Evolutionary conservation across 2,113 vertebrate genomes (phyloP).

Genomic region (Phaetusa simplex): DNA sequence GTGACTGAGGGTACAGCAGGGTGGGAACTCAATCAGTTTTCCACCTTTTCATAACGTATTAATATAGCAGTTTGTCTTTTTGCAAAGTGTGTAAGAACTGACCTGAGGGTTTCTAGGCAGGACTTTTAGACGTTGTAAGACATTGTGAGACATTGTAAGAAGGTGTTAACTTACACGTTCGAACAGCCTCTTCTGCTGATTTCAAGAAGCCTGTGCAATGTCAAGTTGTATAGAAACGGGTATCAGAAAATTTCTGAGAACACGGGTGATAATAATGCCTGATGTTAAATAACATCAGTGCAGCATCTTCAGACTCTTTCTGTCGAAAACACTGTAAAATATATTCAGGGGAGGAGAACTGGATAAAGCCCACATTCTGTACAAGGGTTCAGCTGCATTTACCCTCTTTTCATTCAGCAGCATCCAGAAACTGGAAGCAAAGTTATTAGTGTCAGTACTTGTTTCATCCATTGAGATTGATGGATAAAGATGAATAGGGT

Average conservation of each 20-base stretch:
- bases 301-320: neutral
- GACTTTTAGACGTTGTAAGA: neutral
- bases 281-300: neutral
- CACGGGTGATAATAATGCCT: neutral
- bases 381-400: neutral
- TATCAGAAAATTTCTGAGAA: neutral
- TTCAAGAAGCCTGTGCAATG: neutral
- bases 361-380: neutral
- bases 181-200: neutral
- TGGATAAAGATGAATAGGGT: constrained; percentile 19
- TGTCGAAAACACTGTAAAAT: neutral
- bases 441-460: constrained; percentile 29
- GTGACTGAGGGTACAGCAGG: neutral
- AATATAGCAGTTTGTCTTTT: neutral
- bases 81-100: neutral
- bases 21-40: neutral
- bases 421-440: neutral
- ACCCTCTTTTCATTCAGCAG: neutral
- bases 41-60: neutral
- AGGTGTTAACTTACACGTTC: neutral
- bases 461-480: constrained; percentile 21
- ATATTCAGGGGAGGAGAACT: neutral
- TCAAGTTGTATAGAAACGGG: neutral
- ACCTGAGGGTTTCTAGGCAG: neutral
- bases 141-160: neutral